Evolutionary conservation across 1,140 invertebrate genomes (phyloP), one percentile per base, ranked within the genome.

Genomic region (Portunus trituberculatus): DNA sequence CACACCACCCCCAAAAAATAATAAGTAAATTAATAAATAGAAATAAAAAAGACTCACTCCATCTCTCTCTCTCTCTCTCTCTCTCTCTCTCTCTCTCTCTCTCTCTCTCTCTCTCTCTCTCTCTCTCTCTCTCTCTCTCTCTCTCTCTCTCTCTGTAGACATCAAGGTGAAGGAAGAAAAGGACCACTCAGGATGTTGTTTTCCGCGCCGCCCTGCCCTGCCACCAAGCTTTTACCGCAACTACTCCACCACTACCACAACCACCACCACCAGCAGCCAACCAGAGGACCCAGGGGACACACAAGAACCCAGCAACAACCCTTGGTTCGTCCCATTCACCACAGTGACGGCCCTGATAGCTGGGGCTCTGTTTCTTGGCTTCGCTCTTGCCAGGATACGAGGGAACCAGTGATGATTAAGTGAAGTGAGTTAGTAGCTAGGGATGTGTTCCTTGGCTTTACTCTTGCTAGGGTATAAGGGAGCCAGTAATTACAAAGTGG

Each of bases 41-140:
- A 46, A 87, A 87, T 32, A n/a, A n/a, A n/a, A 7, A 87, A 6
- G 6, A 7, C 45, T 32, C 45, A 7, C 31, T 87, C 31, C 12
- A 6, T 87, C 45, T 32, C 31, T 32, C 84, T 32, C 84, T 52
- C 48, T 52, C 48, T 52, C 48, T 52, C 84, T 87, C 31, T 87
- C 45, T 32, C 31, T 87, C 45, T 87, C 84, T 59, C 76, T 91
- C 46, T 91, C 46, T 91, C 76, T 91, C 76, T 91, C 76, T 59
- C 90, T 86, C 83, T 86, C 83, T 86, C 83, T 86, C 83, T 86
- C 83, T 86, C 83, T 86, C 83, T 86, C 83, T 86, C 83, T 86
- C 83, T 86, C 83, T 86, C 83, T 86, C 83, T 86, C 83, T 86
- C 83, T 86, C 83, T 86, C 83, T 86, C 83, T 86, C 83, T 86